These are phyloP conservation scores for Carcharodon carcharias DNA, from an alignment of 2,797 vertebrate species.

Conservation along the genomic window DNA sequence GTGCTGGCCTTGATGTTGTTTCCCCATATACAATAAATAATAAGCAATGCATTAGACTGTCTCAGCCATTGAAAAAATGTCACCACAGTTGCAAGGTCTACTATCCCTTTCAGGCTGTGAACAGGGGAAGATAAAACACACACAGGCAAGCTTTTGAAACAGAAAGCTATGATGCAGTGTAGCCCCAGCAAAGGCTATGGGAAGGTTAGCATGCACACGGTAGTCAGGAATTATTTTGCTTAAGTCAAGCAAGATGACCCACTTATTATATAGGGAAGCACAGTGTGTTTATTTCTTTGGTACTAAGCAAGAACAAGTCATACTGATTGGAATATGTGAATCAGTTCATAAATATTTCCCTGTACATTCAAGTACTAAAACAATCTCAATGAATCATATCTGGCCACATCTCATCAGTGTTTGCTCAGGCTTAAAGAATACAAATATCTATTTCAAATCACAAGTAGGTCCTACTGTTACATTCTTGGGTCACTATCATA, in stretches of 20 bases:
- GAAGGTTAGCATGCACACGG: neutral
- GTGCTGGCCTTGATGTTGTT: neutral
- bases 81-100: neutral
- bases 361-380: neutral
- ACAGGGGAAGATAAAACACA: neutral
- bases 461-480: neutral
- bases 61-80: neutral
- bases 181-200: neutral
- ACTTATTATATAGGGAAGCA: neutral
- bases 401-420: neutral
- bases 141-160: neutral
- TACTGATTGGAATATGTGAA: neutral
- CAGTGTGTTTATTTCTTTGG: neutral
- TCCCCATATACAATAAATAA: neutral
- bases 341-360: neutral
- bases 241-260: neutral
- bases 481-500: neutral
- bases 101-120: neutral
- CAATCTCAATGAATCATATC: neutral
- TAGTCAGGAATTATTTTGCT: neutral
- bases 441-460: neutral
- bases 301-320: neutral
- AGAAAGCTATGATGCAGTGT: neutral
- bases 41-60: neutral
- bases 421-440: neutral